phyloP scores from a whole-genome alignment of 1,140 invertebrate genomes.

The silkworm (Bombyx mori) region DNA sequence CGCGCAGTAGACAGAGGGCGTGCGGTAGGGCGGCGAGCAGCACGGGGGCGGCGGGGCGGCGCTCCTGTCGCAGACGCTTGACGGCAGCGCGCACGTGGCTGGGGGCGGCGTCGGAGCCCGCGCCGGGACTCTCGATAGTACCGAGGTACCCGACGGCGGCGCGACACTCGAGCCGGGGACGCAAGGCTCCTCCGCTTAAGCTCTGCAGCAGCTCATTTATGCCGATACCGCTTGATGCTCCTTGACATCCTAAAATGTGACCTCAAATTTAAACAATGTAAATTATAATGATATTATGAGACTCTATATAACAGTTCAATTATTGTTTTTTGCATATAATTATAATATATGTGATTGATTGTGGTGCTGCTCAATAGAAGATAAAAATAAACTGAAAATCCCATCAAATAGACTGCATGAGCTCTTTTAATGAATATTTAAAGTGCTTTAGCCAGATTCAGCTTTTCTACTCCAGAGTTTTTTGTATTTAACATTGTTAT shows the following conservation, averaged over 20 bases:
- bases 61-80: slow-evolving; percentile 88
- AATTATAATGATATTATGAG: neutral
- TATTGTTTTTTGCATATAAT: too few species aligned
- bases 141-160: slow-evolving; percentile 94
- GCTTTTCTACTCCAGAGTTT: too few species aligned
- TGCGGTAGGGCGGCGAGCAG: slow-evolving; percentile 87
- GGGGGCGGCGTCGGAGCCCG: slow-evolving; percentile 82
- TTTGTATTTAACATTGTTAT: too few species aligned
- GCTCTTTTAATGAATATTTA: too few species aligned
- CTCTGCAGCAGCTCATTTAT: slow-evolving; percentile 59
- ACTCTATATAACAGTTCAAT: too few species aligned
- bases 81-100: slow-evolving; percentile 86
- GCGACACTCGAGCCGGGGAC: slow-evolving; percentile 77
- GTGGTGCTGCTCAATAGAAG: too few species aligned
- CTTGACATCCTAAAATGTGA: slow-evolving; percentile 49
- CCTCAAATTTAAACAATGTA: neutral
- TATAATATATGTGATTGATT: too few species aligned
- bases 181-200: slow-evolving; percentile 43
- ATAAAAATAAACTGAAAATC: too few species aligned
- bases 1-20: slow-evolving; percentile 82
- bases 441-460: too few species aligned
- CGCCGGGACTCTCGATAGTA: slow-evolving; percentile 94
- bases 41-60: slow-evolving; percentile 89
- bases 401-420: too few species aligned
- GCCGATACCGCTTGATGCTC: slow-evolving; percentile 49